Evolutionary conservation across 2,888 invertebrate species (phyloP).

Genomic region (Apocheima hispidaria): DNA sequence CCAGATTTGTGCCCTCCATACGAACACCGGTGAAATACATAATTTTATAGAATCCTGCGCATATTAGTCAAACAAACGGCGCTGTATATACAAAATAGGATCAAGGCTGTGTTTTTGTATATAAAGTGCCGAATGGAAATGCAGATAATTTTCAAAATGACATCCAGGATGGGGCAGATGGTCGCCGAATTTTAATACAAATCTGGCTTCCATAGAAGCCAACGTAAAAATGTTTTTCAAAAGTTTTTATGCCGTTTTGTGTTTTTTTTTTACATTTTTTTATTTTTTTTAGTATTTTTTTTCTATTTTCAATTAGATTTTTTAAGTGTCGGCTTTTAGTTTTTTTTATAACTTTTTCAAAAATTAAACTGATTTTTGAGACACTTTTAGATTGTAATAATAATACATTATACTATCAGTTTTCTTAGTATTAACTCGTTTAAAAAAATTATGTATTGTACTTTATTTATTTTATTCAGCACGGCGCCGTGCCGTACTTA

Average conservation of each 20-base stretch:
- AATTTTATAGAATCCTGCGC: slow-evolving; percentile 19
- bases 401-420: slow-evolving; percentile 69
- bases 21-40: slow-evolving; percentile 19
- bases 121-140: slow-evolving; percentile 6
- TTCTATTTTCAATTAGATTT: slow-evolving; percentile 56
- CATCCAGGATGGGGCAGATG: slow-evolving; percentile 34
- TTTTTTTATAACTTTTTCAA: slow-evolving; percentile 69
- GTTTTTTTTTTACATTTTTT: slow-evolving; percentile 56
- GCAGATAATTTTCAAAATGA: neutral
- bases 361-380: slow-evolving; percentile 75
- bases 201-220: slow-evolving; percentile 60
- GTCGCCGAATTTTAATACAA: slow-evolving; percentile 38
- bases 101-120: neutral
- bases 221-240: slow-evolving; percentile 66
- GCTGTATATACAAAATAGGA: neutral
- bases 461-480: slow-evolving; percentile 75
- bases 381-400: slow-evolving; percentile 63
- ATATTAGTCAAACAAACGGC: neutral
- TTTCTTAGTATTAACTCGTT: slow-evolving; percentile 77
- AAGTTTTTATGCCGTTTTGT: slow-evolving; percentile 56
- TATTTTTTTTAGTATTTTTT: slow-evolving; percentile 49
- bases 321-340: slow-evolving; percentile 62
- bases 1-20: slow-evolving; percentile 30
- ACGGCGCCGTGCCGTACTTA: slow-evolving; percentile 75
- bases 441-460: slow-evolving; percentile 82